Evolutionary conservation across 35 echinoderm and acorn worm genomes (phyloP).

Genomic region (Ophioderma brevispina): DNA sequence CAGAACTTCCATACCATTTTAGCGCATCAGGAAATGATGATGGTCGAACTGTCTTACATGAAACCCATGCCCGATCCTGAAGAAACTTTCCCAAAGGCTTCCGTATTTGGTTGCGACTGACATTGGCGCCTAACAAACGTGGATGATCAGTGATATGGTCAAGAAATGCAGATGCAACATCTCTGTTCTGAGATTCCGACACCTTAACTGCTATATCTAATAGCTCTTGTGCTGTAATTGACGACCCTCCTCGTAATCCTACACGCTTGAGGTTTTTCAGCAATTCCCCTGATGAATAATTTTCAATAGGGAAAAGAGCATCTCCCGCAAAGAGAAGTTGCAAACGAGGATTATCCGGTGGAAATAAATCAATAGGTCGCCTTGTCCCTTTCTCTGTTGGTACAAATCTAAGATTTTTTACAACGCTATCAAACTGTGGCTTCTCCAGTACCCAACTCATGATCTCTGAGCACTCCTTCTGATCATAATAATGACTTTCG

Average conservation of each 20-base stretch:
- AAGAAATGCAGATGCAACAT: neutral
- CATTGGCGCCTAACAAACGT: neutral
- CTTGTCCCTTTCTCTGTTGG: neutral
- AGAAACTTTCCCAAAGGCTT: conserved; percentile 29
- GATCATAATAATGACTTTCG: neutral
- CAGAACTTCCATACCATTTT: conserved; percentile 9
- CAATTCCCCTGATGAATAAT: conserved; percentile 1
- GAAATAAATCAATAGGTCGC: neutral
- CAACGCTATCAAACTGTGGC: neutral
- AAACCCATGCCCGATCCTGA: conserved; percentile 17
- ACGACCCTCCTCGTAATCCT: neutral
- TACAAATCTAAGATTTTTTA: neutral
- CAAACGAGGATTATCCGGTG: neutral
- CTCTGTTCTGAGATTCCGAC: neutral
- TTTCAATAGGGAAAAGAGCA: neutral
- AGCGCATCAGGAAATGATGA: neutral
- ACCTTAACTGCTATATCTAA: conserved; percentile 3
- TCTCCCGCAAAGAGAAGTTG: neutral
- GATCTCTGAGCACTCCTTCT: neutral
- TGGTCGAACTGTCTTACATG: conserved; percentile 5
- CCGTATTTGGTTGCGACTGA: neutral
- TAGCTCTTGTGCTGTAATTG: neutral
- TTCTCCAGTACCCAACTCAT: conserved; percentile 18
- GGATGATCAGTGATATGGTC: neutral
- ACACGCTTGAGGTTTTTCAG: neutral